Evolutionary conservation across 2,888 invertebrate genomes (phyloP).

Genomic region (Alcis repandata): DNA sequence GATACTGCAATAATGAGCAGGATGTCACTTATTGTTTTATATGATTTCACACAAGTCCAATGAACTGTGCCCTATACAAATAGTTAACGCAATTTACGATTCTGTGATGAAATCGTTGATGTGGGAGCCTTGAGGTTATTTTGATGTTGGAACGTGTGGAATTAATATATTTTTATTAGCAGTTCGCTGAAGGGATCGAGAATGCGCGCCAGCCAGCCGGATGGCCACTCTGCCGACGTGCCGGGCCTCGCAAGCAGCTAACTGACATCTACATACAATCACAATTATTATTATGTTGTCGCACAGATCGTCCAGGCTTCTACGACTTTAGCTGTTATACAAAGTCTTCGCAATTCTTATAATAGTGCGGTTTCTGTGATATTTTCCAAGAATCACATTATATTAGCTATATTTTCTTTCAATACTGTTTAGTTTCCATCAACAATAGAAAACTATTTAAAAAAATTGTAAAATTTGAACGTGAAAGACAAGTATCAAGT

Average conservation of each 20-base stretch:
- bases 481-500: not conserved
- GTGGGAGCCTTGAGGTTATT: slow-evolving; percentile 48
- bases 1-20: slow-evolving; percentile 67
- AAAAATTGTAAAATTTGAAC: not conserved
- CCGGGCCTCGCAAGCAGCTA: slow-evolving; percentile 55
- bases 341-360: too few relatives aligned
- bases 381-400: not conserved
- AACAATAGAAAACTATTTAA: not conserved
- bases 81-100: slow-evolving; percentile 30
- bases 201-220: slow-evolving; percentile 58
- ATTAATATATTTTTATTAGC: slow-evolving; percentile 56
- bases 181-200: slow-evolving; percentile 56
- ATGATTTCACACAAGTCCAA: slow-evolving; percentile 48
- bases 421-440: too few relatives aligned
- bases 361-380: not conserved
- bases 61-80: slow-evolving; percentile 43
- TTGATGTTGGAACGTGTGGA: slow-evolving; percentile 40
- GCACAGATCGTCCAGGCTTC: slow-evolving; percentile 14
- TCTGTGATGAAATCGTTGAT: slow-evolving; percentile 36
- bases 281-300: slow-evolving; percentile 41
- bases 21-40: slow-evolving; percentile 59
- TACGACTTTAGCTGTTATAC: not conserved
- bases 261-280: slow-evolving; percentile 44
- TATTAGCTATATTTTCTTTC: not conserved
- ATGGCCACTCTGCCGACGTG: slow-evolving; percentile 63